Percentiles rank a stretch among this genome's conserved stretches.
These are phyloP conservation scores for Glyptemys insculpta DNA, from an alignment of 2,797 vertebrate species.

Conservation along the genomic window DNA sequence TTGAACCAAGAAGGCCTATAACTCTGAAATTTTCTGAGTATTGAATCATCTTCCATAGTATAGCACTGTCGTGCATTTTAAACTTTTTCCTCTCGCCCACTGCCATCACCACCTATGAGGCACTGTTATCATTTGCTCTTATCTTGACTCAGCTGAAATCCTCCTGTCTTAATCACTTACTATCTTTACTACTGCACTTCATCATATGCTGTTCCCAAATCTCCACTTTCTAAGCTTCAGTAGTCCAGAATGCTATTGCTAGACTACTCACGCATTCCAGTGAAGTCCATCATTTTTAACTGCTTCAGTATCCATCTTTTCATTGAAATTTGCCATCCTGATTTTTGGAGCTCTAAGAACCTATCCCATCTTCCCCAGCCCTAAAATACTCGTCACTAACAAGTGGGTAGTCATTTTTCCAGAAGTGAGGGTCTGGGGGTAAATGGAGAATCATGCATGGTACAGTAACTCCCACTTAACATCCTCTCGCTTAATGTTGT, in stretches of 20 bases:
- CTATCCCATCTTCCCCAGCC: not conserved
- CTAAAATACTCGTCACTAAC: not conserved
- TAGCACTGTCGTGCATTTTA: rapidly evolving
- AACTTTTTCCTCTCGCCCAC: not conserved
- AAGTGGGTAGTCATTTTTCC: not conserved
- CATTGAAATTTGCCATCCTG: not conserved
- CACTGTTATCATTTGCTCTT: not conserved
- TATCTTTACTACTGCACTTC: not conserved
- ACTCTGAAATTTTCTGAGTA: rapidly evolving
- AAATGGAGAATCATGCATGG: not conserved
- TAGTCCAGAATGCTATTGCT: not conserved
- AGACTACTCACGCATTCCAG: not conserved
- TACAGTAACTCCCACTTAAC: not conserved
- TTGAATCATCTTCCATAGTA: not conserved
- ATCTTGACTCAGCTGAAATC: not conserved
- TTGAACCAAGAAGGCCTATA: not conserved
- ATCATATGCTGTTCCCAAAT: not conserved
- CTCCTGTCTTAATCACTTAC: not conserved
- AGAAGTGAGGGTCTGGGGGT: not conserved
- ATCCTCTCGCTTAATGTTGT: no score
- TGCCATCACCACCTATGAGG: rapidly evolving
- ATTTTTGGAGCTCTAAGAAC: not conserved
- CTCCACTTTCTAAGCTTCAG: not conserved
- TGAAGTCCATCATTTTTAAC: not conserved
- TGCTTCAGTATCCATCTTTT: not conserved